Percentiles rank a stretch among this genome's conserved stretches.
phyloP scores from a whole-genome alignment of 1,140 invertebrate genomes.

The Zaprionus davidi region DNA sequence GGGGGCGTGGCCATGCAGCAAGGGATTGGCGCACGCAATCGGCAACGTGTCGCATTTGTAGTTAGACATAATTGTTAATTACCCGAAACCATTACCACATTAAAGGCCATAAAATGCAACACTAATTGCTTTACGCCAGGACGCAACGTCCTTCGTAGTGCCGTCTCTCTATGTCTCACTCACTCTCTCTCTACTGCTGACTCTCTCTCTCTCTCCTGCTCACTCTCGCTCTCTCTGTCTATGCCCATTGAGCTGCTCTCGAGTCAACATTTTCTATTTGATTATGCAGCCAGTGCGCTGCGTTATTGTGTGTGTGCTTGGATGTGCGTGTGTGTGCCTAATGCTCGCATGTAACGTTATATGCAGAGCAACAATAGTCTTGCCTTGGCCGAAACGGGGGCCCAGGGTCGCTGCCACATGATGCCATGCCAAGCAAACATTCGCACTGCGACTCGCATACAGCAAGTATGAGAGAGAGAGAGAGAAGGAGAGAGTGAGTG shows the following conservation, averaged over 20 bases:
- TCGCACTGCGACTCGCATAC: conserved; percentile 30
- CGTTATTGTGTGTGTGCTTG: conserved; percentile 26
- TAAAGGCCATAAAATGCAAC: conserved; percentile 82
- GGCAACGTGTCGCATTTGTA: conserved; percentile 81
- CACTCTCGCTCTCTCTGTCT: background rate
- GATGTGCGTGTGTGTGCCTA: conserved; percentile 43
- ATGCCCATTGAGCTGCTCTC: conserved; percentile 22
- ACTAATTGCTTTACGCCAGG: conserved; percentile 78
- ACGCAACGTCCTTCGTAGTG: conserved; percentile 4
- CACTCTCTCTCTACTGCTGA: background rate
- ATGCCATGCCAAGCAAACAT: conserved; percentile 70
- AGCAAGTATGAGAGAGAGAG: background rate
- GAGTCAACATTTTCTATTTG: conserved; percentile 71
- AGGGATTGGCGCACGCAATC: conserved; percentile 62
- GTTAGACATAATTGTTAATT: conserved; percentile 83
- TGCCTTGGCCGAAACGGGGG: conserved; percentile 15
- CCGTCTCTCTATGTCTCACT: background rate
- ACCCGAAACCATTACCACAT: conserved; percentile 82
- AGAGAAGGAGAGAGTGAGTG: background rate
- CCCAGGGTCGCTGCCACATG: conserved; percentile 26
- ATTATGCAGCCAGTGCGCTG: conserved; percentile 69
- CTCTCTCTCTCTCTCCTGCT: background rate
- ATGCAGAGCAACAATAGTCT: conserved; percentile 72
- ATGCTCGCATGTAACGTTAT: conserved; percentile 72
- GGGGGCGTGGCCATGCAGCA: background rate